Percentiles rank a stretch among this genome's conserved stretches.
Evolutionary conservation across 2,888 invertebrate genomes (phyloP).

Genomic region (Trimorus sp.): DNA sequence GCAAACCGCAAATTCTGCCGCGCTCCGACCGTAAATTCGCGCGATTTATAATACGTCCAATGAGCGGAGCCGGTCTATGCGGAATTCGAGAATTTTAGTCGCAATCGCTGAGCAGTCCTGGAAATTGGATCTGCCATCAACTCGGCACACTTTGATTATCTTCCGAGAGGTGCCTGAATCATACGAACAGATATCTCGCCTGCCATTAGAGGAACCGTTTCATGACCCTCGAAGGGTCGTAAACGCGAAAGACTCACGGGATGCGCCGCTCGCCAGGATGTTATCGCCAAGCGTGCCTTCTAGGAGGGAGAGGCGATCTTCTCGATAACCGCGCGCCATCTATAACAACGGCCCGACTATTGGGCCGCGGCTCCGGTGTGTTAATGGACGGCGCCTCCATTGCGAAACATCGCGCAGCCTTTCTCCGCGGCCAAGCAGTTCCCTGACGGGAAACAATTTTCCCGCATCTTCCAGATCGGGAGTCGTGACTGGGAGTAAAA

Average conservation of each 20-base stretch:
- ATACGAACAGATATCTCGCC: slow-evolving; percentile 28
- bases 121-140: background rate
- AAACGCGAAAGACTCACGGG: slow-evolving; percentile 39
- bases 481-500: slow-evolving; percentile 9
- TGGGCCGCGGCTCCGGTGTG: slow-evolving; percentile 36
- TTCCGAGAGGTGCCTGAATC: slow-evolving; percentile 25
- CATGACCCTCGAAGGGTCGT: slow-evolving; percentile 64
- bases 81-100: slow-evolving; percentile 3
- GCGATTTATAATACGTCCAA: slow-evolving; percentile 16
- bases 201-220: slow-evolving; percentile 62
- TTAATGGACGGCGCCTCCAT: slow-evolving; percentile 42
- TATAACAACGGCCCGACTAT: slow-evolving; percentile 62
- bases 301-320: slow-evolving; percentile 55
- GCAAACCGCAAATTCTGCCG: slow-evolving; percentile 39
- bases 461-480: slow-evolving; percentile 1
- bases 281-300: slow-evolving; percentile 49
- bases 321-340: slow-evolving; percentile 65
- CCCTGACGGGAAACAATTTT: slow-evolving; percentile 18
- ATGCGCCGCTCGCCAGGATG: slow-evolving; percentile 33
- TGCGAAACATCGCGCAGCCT: slow-evolving; percentile 29
- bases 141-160: slow-evolving; percentile 30
- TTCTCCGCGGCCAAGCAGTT: slow-evolving; percentile 18
- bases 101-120: no score
- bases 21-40: slow-evolving; percentile 31
- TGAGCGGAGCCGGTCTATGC: slow-evolving; percentile 12